These are phyloP conservation scores for Gastracanthus pulcherrimus DNA, from an alignment of 2,888 invertebrate species.

Conservation along the genomic window DNA sequence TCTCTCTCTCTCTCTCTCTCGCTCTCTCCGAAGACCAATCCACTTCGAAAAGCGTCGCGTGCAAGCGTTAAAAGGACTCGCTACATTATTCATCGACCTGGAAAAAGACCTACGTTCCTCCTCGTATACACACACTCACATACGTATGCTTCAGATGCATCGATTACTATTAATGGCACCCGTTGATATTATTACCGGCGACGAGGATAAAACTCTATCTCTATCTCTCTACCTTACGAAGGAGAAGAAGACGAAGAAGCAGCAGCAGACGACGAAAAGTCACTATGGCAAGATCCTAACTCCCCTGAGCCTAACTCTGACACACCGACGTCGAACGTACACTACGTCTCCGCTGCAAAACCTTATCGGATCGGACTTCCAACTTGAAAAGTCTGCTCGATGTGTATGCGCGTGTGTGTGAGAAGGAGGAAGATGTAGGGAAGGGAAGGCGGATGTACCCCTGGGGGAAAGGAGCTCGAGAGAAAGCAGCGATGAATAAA, in stretches of 20 bases:
- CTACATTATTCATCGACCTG: not conserved
- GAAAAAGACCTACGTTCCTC: not conserved
- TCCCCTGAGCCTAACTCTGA: constrained; percentile 7
- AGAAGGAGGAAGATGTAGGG: too few species aligned
- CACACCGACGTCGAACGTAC: constrained; percentile 65
- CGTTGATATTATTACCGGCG: constrained; percentile 15
- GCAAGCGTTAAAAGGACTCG: not conserved
- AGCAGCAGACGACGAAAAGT: constrained; percentile 22
- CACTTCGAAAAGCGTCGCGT: not conserved
- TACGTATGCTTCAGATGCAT: not conserved
- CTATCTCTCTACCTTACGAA: too few species aligned
- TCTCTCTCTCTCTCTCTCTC: too few species aligned
- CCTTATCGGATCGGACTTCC: constrained; percentile 68
- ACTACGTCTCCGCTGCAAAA: too few species aligned
- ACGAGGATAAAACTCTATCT: not conserved
- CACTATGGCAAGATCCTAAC: not conserved
- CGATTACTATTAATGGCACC: constrained; percentile 32
- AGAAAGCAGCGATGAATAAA: constrained; percentile 45
- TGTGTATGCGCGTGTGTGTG: too few species aligned
- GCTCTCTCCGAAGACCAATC: too few species aligned
- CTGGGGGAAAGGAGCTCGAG: not conserved
- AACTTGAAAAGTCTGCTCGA: constrained; percentile 61
- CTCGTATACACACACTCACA: too few species aligned
- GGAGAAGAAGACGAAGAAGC: not conserved
- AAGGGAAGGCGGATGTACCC: not conserved